phyloP scores from a whole-genome alignment of 2,113 vertebrate species.

The Psilopsiagon aurifrons region DNA sequence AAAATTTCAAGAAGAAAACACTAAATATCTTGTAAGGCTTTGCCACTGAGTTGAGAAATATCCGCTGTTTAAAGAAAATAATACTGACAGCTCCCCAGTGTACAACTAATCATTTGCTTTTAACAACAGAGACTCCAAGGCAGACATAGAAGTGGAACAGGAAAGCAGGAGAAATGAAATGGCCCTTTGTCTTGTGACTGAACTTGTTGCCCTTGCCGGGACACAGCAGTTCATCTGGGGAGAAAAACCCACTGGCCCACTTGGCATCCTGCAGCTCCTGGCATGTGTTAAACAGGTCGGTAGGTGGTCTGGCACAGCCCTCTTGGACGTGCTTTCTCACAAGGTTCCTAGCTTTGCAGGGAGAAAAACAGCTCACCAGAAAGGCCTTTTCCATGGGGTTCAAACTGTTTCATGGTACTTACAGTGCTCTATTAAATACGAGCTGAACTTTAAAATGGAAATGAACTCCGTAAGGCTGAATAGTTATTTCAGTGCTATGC shows the following conservation, averaged over 20 bases:
- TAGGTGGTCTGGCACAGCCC: constrained; percentile 62
- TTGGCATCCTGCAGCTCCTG: constrained; percentile 54
- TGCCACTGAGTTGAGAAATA: neutral
- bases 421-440: rapidly evolving
- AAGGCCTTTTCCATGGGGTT: neutral
- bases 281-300: constrained; percentile 23
- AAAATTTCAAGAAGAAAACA: neutral
- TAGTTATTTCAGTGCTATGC: rapidly evolving
- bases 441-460: neutral
- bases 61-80: neutral
- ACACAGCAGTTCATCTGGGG: constrained; percentile 47
- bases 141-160: constrained; percentile 17
- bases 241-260: constrained; percentile 69
- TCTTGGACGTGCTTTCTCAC: constrained; percentile 38
- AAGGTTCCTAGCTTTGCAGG: neutral
- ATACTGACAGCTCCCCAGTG: constrained; percentile 32
- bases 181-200: constrained; percentile 45
- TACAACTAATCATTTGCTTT: constrained; percentile 55
- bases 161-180: constrained; percentile 49
- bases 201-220: constrained; percentile 16
- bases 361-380: neutral
- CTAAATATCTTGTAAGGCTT: neutral
- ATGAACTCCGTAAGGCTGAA: neutral
- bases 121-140: constrained; percentile 21
- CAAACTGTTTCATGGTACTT: neutral